Percentiles rank a stretch among this genome's conserved stretches.
Evolutionary conservation across 2,113 vertebrate species (phyloP).

Genomic region (Ptilonorhynchus violaceus): DNA sequence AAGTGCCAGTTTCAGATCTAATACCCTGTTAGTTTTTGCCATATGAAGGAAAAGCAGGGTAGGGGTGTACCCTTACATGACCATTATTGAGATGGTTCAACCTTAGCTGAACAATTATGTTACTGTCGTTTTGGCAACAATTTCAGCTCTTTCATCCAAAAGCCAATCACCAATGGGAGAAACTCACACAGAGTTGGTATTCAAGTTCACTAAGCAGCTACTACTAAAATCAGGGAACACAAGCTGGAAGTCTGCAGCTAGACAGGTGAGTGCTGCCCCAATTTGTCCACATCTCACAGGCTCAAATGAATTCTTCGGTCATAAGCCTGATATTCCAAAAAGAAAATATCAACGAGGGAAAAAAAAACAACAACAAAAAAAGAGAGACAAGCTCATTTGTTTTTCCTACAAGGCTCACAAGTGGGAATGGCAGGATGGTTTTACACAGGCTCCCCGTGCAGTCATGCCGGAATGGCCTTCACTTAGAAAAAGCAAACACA

Average conservation of each 20-base stretch:
- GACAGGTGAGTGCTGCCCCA: background rate
- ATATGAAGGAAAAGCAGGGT: rapidly evolving
- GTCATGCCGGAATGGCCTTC: background rate
- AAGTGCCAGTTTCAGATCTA: background rate
- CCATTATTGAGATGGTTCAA: background rate
- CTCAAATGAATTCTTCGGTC: background rate
- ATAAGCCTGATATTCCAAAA: background rate
- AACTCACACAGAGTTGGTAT: background rate
- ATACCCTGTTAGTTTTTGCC: rapidly evolving
- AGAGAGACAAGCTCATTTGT: rapidly evolving
- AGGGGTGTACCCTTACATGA: background rate
- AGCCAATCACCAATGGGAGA: background rate
- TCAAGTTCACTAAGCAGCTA: background rate
- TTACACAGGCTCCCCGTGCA: background rate
- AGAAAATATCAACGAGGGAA: background rate
- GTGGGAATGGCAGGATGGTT: rapidly evolving
- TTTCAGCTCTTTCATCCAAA: background rate
- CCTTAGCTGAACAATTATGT: background rate
- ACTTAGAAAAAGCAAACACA: background rate
- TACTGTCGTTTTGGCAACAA: background rate
- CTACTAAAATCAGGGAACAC: background rate
- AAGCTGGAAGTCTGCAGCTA: background rate
- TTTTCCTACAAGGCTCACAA: background rate
- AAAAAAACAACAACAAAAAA: background rate
- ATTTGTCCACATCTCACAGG: rapidly evolving